phyloP scores from a whole-genome alignment of 2,113 vertebrate species.

The Lampris megalopsis region DNA sequence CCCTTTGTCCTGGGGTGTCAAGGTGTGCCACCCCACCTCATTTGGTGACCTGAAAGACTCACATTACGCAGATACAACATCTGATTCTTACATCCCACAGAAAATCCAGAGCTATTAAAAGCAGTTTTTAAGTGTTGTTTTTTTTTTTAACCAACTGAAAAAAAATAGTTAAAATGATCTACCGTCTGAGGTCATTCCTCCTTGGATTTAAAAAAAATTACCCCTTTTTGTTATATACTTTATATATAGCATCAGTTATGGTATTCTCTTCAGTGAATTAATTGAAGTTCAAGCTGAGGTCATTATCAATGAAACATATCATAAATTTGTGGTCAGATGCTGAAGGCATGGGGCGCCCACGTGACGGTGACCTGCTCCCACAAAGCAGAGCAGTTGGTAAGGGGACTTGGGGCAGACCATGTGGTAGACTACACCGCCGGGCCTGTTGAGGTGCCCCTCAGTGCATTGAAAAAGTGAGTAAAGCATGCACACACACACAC shows the following conservation, averaged over 20 bases:
- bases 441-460: constrained; percentile 83
- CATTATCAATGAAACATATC: background rate
- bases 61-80: constrained; percentile 12
- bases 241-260: too few species aligned
- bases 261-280: too few species aligned
- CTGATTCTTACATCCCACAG: constrained; percentile 9
- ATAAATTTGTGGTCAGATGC: constrained; percentile 78
- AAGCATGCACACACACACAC: background rate
- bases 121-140: too few species aligned
- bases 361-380: constrained; percentile 95
- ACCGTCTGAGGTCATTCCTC: too few species aligned
- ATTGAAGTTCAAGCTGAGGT: too few species aligned
- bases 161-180: too few species aligned
- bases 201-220: too few species aligned
- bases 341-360: constrained; percentile 93
- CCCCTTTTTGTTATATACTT: too few species aligned
- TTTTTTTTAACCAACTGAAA: too few species aligned
- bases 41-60: constrained; percentile 31
- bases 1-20: background rate
- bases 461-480: constrained; percentile 84
- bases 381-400: constrained; percentile 87
- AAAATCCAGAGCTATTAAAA: background rate
- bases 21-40: background rate
- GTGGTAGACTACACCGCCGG: constrained; percentile 90
- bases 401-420: constrained; percentile 88